Base-by-base conservation (phyloP, 2,797 vertebrate genomes). In the Anguilla obscura region DNA sequence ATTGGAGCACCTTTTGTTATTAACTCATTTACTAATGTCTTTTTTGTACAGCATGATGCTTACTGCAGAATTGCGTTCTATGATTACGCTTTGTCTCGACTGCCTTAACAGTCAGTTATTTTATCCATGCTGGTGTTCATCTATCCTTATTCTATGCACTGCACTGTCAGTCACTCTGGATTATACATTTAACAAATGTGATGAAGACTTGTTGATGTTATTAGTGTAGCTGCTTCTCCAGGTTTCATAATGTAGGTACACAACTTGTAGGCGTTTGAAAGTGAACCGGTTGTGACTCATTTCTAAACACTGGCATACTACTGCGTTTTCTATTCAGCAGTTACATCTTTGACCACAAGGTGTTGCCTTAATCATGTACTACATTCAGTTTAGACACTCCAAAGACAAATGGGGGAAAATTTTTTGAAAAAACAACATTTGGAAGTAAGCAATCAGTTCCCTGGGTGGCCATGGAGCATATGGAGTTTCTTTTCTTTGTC, bases 321-420 rank as follows among this genome's bases (percentile, higher is more conserved):
- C 1, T 48, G 40, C 7, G 3, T 6, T 12, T n/a, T 82, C 79
- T 50, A 50, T 82, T 85, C 14, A 10, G 83, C 50, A 85, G 33
- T 86, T 79, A 52, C 52, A 76, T 79, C 10, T 86, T 76, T 86
- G 86, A 16, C 86, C 69, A 86, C 66, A 86, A 76, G 86, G 52
- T 79, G 86, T 40, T 74, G 86, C 48, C 71, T 76, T 54, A 60
- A 24, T 18, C 40, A 82, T 50, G 8, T 1, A 48, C 79, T n/a
- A 82, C 27, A 50, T 50, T 48, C 40, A 24, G 18, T 50, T 7
- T 50, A 10, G 79, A 2, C 27, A 8, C 5, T 8, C 45, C 4
- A 82, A 82, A 50, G 79, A 48, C 9, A 80, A 80, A 82, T 6
- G 45, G 6, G n/a, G 48, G 18, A n/a, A 45, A 80, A 0, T 1